Evolutionary conservation across 2,888 invertebrate genomes (phyloP).

Genomic region (Lottia gigantea): DNA sequence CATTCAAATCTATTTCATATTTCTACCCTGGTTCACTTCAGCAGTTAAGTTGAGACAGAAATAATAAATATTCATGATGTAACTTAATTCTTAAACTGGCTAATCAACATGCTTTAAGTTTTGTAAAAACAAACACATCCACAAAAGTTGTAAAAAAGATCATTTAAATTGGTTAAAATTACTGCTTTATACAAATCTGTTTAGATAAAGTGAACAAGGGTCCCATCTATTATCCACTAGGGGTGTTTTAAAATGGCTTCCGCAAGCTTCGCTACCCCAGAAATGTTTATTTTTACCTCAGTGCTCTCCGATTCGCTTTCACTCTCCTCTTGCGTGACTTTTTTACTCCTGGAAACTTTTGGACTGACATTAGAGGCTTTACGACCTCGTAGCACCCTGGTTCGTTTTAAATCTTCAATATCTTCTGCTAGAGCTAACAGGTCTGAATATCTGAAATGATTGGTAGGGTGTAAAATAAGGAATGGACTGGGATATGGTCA

Average conservation of each 20-base stretch:
- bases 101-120: too few species aligned
- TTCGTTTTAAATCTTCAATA: slow-evolving; percentile 74
- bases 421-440: slow-evolving; percentile 90
- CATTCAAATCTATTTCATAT: too few species aligned
- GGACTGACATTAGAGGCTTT: slow-evolving; percentile 51
- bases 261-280: not conserved
- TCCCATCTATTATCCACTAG: too few species aligned
- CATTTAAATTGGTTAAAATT: not conserved
- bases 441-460: slow-evolving; percentile 75
- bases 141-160: not conserved
- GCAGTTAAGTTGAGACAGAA: too few species aligned
- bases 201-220: too few species aligned
- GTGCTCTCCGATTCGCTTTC: slow-evolving; percentile 51
- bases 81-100: too few species aligned
- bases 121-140: slow-evolving; percentile 1
- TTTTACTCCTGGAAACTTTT: slow-evolving; percentile 39
- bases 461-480: not conserved
- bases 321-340: slow-evolving; percentile 47
- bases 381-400: slow-evolving; percentile 52
- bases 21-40: too few species aligned
- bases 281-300: slow-evolving; percentile 35
- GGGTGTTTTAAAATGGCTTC: too few species aligned
- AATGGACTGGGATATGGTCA: not conserved
- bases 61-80: too few species aligned
- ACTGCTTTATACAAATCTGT: too few species aligned